These are phyloP conservation scores for Thamnaconus septentrionalis DNA, from an alignment of 2,113 vertebrate genomes.

Conservation along the genomic window DNA sequence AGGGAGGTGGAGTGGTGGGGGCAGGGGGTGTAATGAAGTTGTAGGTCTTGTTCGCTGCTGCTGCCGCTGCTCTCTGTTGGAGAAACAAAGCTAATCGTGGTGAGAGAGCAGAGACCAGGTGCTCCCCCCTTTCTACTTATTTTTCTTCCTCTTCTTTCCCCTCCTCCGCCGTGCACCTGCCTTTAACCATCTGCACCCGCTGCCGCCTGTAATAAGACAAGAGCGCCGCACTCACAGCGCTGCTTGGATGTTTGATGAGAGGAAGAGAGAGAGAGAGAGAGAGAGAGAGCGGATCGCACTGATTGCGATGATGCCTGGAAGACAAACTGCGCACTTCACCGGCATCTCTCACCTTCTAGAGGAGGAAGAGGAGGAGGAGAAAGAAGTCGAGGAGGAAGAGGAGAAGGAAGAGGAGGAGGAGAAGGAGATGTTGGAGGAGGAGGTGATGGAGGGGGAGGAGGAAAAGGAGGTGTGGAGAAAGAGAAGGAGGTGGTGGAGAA, in stretches of 20 bases:
- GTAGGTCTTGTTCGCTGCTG: conserved; percentile 60
- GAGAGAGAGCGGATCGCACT: background rate
- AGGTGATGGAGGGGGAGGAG: no score
- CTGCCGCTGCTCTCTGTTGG: conserved; percentile 61
- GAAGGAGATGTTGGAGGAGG: no score
- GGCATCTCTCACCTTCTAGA: conserved; percentile 30
- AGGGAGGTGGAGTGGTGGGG: no score
- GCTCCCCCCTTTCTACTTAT: conserved; percentile 43
- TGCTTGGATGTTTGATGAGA: no score
- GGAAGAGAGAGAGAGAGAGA: no score
- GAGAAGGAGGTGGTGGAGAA: no score
- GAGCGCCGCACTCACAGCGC: conserved; percentile 26
- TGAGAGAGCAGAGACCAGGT: conserved; percentile 69
- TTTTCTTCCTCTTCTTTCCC: background rate
- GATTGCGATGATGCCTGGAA: conserved; percentile 39
- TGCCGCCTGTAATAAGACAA: conserved; percentile 64
- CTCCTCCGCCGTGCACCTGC: conserved; percentile 57
- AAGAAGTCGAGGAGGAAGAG: no score
- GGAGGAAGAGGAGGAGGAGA: background rate
- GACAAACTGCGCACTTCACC: conserved; percentile 34
- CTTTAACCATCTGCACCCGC: conserved; percentile 74
- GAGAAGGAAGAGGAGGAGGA: no score
- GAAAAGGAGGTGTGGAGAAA: no score
- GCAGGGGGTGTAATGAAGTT: conserved; percentile 62
- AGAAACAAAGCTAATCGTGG: conserved; percentile 73